These are phyloP conservation scores for Oryzias celebensis DNA, from an alignment of 2,113 vertebrate species.

Conservation along the genomic window DNA sequence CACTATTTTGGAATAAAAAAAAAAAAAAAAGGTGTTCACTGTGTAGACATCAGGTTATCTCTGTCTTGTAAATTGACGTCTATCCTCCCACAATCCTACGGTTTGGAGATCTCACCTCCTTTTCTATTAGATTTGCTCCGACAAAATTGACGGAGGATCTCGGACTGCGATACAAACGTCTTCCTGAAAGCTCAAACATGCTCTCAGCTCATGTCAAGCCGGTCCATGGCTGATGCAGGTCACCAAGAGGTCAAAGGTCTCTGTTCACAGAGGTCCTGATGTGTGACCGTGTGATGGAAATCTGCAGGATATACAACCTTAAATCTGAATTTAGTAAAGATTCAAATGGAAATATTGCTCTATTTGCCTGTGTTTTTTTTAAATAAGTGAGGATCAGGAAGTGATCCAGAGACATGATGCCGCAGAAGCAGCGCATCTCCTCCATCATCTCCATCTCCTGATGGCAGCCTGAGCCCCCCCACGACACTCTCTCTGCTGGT, in stretches of 20 bases:
- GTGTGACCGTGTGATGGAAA: conserved; percentile 6
- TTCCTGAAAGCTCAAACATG: not conserved
- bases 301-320: conserved; percentile 18
- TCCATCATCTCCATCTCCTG: conserved; percentile 63
- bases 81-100: no score
- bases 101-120: no score
- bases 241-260: conserved; percentile 37
- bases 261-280: conserved; percentile 23
- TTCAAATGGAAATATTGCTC: not conserved
- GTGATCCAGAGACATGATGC: conserved; percentile 34
- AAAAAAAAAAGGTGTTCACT: no score
- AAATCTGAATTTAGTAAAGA: conserved; percentile 4
- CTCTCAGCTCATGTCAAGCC: not conserved
- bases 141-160: not conserved
- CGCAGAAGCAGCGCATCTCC: conserved; percentile 54
- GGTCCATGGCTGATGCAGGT: not conserved
- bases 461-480: conserved; percentile 50
- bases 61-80: no score
- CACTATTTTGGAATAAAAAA: no score
- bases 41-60: no score
- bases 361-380: not conserved
- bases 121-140: no score
- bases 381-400: not conserved
- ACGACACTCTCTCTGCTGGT: conserved; percentile 72
- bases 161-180: not conserved